Conservation (phyloP, 2,113 vertebrate genomes). For the Prinia subflava region DNA sequence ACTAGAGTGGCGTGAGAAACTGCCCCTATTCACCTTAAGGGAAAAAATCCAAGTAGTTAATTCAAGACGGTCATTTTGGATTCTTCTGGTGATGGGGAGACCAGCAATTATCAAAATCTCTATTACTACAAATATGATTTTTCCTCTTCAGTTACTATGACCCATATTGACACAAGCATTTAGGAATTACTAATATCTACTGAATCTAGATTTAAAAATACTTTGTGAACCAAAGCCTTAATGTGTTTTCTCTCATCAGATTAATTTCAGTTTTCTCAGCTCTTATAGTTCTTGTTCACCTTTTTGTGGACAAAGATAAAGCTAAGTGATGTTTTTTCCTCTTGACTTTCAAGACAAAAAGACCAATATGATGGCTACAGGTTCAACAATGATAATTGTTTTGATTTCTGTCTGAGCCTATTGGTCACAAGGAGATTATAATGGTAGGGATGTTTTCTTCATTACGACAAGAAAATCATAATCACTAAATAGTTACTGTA, state of each 20-base stretch:
- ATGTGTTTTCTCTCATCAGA: neutral
- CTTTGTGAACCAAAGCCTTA: neutral
- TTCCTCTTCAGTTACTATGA: neutral
- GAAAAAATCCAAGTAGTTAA: neutral
- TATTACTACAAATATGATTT: neutral
- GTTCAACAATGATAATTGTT: neutral
- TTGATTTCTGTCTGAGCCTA: neutral
- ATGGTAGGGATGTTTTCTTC: neutral
- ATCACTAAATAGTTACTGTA: neutral
- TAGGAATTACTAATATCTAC: neutral
- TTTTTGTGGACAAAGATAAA: neutral
- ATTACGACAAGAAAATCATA: neutral
- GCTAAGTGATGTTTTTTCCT: neutral
- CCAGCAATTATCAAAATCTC: neutral
- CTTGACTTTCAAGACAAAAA: constrained; percentile 29
- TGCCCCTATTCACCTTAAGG: neutral
- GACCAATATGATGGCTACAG: neutral
- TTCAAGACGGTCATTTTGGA: neutral
- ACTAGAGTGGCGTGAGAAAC: neutral
- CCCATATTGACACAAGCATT: neutral
- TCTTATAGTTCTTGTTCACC: neutral
- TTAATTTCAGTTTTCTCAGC: neutral
- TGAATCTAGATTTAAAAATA: neutral
- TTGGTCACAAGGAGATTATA: neutral
- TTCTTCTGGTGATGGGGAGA: neutral